Evolutionary conservation across 2,797 vertebrate species (phyloP), one percentile per base, ranked within the genome.

Genomic region (Pachyuromys duprasi): DNA sequence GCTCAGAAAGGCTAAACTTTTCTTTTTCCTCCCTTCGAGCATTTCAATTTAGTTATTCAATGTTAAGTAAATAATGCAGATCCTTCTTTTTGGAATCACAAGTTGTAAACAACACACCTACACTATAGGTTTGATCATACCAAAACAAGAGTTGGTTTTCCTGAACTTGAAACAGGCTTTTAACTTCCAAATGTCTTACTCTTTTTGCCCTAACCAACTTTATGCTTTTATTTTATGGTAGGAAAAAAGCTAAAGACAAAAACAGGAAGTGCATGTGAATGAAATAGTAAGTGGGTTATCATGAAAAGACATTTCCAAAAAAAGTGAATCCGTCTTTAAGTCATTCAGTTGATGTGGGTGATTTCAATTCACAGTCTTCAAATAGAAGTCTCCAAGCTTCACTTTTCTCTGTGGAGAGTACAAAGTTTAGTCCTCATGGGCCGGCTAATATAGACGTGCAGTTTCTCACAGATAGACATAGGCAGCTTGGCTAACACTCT

Each of bases 61-160:
- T n/a, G 74, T 26, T 88, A 72, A 78, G 7, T 83, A 81, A 28
- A 39, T 84, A 45, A 18, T 76, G 36, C 39, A 93, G 17, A 55
- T 76, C 3, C 11, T 20, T 72, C 81, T 65, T n/a, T 17, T 92
- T 42, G 24, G 4, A 89, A 84, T 91, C 45, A 89, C 24, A 33
- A 57, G 80, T 90, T 93, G 69, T 28, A 72, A 57, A 90, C 17
- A 72, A 60, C 26, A 72, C 70, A 55, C 39, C 8, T 28, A 20
- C 53, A 60, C 55, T 57, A 24, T 4, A 70, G 36, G 9, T 18
- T 8, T 63, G 83, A 55, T 86, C 22, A 2, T 45, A 67, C 33
- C 60, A 53, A 93, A 93, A 94, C 65, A 79, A 60, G 84, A 22
- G n/a, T 81, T 72, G 49, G 26, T 86, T 96, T 93, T 95, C 55